phyloP scores from a whole-genome alignment of 1,140 invertebrate species.

The Drosophila tropicalis region DNA sequence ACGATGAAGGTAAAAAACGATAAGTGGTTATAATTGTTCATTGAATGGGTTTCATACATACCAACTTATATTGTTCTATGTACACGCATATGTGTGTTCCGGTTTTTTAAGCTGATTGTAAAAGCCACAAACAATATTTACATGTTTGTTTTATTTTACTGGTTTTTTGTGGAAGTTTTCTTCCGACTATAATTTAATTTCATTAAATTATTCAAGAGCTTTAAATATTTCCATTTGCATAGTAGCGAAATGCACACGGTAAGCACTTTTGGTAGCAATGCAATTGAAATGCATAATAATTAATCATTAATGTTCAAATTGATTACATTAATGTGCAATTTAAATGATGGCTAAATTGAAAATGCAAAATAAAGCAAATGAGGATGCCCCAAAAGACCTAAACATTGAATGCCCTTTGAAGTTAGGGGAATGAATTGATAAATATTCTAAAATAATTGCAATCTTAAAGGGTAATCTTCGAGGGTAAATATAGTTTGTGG shows the following conservation, averaged over 20 bases:
- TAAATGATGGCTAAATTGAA: constrained; percentile 38
- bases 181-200: constrained; percentile 48
- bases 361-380: constrained; percentile 1
- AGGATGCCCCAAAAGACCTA: neutral
- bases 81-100: neutral
- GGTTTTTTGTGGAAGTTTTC: constrained; percentile 13
- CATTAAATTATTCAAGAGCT: constrained; percentile 57
- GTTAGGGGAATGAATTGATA: too few species aligned
- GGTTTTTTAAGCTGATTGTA: constrained; percentile 7
- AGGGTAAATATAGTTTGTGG: too few species aligned
- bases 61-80: constrained; percentile 16
- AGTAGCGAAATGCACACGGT: constrained; percentile 5
- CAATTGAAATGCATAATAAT: constrained; percentile 61
- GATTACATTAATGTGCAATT: constrained; percentile 52
- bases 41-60: constrained; percentile 21
- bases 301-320: constrained; percentile 66
- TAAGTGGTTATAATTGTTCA: constrained; percentile 44
- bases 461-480: too few species aligned
- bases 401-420: neutral
- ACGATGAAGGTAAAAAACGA: constrained; percentile 25
- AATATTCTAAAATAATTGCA: too few species aligned
- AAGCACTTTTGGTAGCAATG: constrained; percentile 28
- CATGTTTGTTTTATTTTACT: constrained; percentile 63
- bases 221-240: constrained; percentile 28
- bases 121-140: constrained; percentile 56